These are phyloP conservation scores for Spea multiplicata DNA, from an alignment of 2,113 vertebrate genomes.

Conservation along the genomic window DNA sequence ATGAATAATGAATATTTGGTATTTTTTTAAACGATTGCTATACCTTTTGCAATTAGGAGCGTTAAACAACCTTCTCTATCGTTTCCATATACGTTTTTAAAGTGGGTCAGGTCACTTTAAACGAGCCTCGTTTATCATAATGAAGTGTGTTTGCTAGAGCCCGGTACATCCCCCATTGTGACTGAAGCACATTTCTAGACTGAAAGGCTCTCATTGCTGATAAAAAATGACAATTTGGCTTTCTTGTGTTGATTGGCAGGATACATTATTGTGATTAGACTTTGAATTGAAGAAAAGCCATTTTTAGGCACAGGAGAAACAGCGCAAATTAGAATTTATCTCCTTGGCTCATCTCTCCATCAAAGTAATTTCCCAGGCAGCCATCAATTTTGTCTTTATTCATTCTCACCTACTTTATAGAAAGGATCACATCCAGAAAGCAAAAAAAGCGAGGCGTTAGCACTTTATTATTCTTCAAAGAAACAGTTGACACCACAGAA, in stretches of 20 bases:
- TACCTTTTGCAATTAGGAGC: too few relatives aligned
- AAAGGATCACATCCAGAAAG: not conserved
- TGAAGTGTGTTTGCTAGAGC: conserved; percentile 3
- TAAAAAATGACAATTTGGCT: conserved; percentile 34
- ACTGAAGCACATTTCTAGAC: conserved; percentile 7
- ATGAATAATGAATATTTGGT: too few relatives aligned
- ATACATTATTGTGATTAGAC: conserved; percentile 26
- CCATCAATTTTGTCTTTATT: conserved; percentile 12
- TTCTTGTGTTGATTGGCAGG: conserved; percentile 20
- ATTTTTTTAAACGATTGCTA: too few relatives aligned
- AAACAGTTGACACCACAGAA: too few relatives aligned
- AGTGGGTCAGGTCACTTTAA: not conserved
- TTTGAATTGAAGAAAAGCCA: conserved; percentile 9
- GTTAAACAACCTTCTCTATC: too few relatives aligned
- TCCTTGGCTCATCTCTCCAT: conserved; percentile 37
- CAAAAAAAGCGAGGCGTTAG: too few relatives aligned
- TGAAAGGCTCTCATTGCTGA: conserved; percentile 1
- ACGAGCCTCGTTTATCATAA: conserved; percentile 6
- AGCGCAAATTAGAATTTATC: conserved; percentile 28
- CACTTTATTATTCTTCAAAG: too few relatives aligned
- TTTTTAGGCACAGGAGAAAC: conserved; percentile 21
- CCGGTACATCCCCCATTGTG: not conserved
- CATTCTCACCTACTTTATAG: conserved; percentile 8
- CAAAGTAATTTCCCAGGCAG: conserved; percentile 29
- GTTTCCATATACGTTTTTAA: not conserved